These are phyloP conservation scores for Cynoglossus semilaevis DNA, from an alignment of 2,113 vertebrate species.

Conservation along the genomic window DNA sequence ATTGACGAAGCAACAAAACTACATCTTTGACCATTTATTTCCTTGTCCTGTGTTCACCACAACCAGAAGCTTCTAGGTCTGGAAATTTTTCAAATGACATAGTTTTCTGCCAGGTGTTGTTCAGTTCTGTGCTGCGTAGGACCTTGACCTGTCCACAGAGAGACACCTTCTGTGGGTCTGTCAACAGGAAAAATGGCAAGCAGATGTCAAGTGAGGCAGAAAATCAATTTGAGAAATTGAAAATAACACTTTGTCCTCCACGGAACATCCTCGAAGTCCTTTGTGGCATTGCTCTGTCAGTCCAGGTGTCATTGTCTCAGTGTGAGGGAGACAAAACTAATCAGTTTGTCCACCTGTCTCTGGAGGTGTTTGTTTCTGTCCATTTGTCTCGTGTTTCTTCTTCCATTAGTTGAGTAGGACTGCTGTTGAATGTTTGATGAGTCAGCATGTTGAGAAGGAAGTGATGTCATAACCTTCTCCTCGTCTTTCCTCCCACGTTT, in stretches of 20 bases:
- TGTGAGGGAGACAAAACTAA: slow-evolving; percentile 14
- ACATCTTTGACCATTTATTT: no score
- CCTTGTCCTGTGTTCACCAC: no score
- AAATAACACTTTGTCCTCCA: slow-evolving; percentile 4
- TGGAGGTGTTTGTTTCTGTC: slow-evolving; percentile 43
- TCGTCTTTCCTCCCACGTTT: slow-evolving; percentile 38
- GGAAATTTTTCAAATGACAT: not conserved
- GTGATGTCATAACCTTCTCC: slow-evolving; percentile 48
- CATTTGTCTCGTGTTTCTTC: slow-evolving; percentile 57
- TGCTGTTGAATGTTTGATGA: slow-evolving; percentile 64
- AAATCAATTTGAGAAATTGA: not conserved
- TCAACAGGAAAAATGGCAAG: slow-evolving; percentile 21
- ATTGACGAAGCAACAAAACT: no score
- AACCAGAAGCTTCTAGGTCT: no score
- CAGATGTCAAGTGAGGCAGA: slow-evolving; percentile 17
- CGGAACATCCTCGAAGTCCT: not conserved
- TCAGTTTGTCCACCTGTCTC: slow-evolving; percentile 7
- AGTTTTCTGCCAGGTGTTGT: slow-evolving; percentile 5
- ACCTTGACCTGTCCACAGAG: slow-evolving; percentile 8
- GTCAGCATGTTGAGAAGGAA: slow-evolving; percentile 56
- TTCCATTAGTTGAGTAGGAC: slow-evolving; percentile 62
- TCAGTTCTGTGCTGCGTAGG: slow-evolving; percentile 1
- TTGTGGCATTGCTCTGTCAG: slow-evolving; percentile 8
- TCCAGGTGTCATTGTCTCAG: not conserved
- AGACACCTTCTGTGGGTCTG: not conserved